Base-by-base conservation (phyloP, 2,113 vertebrate genomes). In the Apeltes quadracus region DNA sequence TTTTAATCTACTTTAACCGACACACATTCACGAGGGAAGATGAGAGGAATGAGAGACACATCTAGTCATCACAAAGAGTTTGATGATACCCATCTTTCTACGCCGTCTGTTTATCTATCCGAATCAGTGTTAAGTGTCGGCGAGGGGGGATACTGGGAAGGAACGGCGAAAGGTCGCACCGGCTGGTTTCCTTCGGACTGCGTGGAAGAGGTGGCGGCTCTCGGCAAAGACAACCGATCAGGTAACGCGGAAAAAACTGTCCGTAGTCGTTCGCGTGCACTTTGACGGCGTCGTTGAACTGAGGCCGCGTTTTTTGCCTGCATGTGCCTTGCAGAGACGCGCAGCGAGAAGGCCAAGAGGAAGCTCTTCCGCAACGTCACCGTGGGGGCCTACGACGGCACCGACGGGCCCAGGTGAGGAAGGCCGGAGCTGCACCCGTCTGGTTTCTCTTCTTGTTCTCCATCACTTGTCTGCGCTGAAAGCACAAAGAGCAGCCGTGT, bases 181-280 rank as follows among this genome's bases (percentile, higher is more conserved):
- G 96, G 96, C 79, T 97, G 96, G 96, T 97, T 97, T 90, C 96
- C 96, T 2, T 95, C 96, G 1, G 96, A 96, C 66, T 97, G 95
- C 69, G 94, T 97, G 72, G 96, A 97, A 75, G 96, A 97, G 85
- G 94, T 97, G 43, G 91, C 92, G 0, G 92, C 92, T 69, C 93
- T 89, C 69, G 92, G 85, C 58, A 95, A 95, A 87, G 95, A 96
- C 54, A 94, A 87, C 69, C 94, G 94, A 79, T 81, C 94, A 94
- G 96, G 96, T 96, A 83, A 80, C n/a, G n/a, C n/a, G n/a, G n/a
- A n/a, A n/a, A n/a, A n/a, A n/a, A n/a, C n/a, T n/a, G n/a, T n/a
- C n/a, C n/a, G n/a, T n/a, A n/a, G n/a, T n/a, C n/a, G n/a, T n/a
- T n/a, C n/a, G n/a, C n/a, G 44, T 13, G 22, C 41, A 13, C 12